phyloP scores from a whole-genome alignment of 1,140 invertebrate species.

The Philaenus spumarius region DNA sequence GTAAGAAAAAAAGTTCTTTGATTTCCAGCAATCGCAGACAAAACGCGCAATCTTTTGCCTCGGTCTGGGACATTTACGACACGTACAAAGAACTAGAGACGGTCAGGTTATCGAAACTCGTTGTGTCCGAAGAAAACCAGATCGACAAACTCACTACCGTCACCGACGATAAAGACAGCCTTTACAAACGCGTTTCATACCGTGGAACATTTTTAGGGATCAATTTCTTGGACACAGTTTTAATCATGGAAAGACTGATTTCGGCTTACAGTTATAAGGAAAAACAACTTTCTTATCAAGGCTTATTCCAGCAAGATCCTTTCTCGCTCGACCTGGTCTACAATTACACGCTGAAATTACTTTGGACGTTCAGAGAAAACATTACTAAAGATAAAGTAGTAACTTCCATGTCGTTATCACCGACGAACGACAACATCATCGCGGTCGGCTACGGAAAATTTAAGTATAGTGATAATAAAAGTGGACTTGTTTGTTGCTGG shows the following conservation, averaged over 20 bases:
- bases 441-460: slow-evolving; percentile 30
- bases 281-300: not conserved
- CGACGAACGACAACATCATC: slow-evolving; percentile 21
- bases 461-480: not conserved
- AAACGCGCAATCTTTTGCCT: not conserved
- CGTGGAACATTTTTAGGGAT: not conserved
- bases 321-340: not conserved
- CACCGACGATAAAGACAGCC: not conserved
- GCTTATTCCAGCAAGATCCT: not conserved
- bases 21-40: not conserved
- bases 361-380: slow-evolving; percentile 5
- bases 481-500: slow-evolving; percentile 46
- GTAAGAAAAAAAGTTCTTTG: not conserved
- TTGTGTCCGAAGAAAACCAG: not conserved
- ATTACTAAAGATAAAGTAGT: not conserved
- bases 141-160: not conserved
- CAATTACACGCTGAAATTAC: slow-evolving; percentile 1
- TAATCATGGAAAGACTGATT: slow-evolving; percentile 7
- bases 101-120: not conserved
- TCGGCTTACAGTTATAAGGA: not conserved
- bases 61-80: slow-evolving; percentile 8
- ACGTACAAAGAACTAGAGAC: not conserved
- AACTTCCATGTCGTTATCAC: slow-evolving; percentile 4
- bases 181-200: not conserved
- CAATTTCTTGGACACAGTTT: not conserved